Percentiles rank a stretch among this genome's conserved stretches.
Conservation (phyloP, 2,888 invertebrate species). For the Aphrophora alni region DNA sequence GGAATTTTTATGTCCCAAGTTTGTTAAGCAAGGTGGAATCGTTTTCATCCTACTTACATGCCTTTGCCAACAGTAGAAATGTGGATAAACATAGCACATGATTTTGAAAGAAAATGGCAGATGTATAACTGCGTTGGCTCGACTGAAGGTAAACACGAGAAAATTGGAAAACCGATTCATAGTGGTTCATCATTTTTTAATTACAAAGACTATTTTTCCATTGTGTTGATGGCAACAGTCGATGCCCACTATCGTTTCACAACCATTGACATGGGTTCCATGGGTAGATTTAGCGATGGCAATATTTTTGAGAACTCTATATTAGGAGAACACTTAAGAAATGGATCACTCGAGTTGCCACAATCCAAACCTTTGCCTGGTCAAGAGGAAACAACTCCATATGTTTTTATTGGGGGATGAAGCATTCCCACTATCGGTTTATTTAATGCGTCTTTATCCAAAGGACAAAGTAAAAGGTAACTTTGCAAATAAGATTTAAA, state of each 20-base stretch:
- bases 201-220: constrained; percentile 51
- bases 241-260: constrained; percentile 52
- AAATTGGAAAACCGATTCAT: constrained; percentile 49
- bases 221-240: constrained; percentile 51
- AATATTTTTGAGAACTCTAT: constrained; percentile 48
- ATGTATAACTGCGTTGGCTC: constrained; percentile 51
- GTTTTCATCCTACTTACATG: constrained; percentile 44
- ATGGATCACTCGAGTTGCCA: constrained; percentile 42
- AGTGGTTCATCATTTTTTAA: constrained; percentile 53
- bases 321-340: constrained; percentile 45
- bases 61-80: constrained; percentile 46
- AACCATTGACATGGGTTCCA: constrained; percentile 50
- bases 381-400: constrained; percentile 22
- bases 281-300: constrained; percentile 51
- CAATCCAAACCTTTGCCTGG: constrained; percentile 41
- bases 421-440: not conserved
- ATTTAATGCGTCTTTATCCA: constrained; percentile 29
- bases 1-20: constrained; percentile 47
- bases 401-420: constrained; percentile 29
- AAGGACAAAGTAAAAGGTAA: constrained; percentile 9
- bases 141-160: constrained; percentile 52
- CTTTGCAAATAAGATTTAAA: not conserved
- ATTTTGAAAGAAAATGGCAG: constrained; percentile 35
- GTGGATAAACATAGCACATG: constrained; percentile 34
- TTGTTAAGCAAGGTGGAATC: constrained; percentile 42